A percentile compares a stretch with the other conserved stretches of the same genome.
These are phyloP conservation scores for Pocota personata DNA, from an alignment of 2,888 invertebrate genomes.

Conservation along the genomic window DNA sequence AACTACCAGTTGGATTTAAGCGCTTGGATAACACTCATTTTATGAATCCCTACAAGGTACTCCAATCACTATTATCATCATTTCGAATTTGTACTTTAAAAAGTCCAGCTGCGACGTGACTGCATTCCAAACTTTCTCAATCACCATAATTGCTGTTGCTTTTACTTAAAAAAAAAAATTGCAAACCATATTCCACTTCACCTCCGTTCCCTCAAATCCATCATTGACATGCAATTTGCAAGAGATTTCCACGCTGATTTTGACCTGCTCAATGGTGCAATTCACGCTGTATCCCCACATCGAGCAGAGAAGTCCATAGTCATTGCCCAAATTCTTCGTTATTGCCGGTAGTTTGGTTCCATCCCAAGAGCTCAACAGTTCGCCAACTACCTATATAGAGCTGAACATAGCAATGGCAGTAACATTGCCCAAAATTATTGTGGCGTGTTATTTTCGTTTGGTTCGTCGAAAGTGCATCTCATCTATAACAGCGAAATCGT, in stretches of 20 bases:
- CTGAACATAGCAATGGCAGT: constrained; percentile 21
- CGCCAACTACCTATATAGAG: constrained; percentile 2
- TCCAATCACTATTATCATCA: too few species aligned
- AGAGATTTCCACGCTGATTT: constrained; percentile 38
- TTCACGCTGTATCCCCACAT: constrained; percentile 18
- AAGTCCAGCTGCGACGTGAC: background rate
- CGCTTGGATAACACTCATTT: too few species aligned
- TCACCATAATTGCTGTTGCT: background rate
- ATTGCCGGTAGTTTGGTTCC: background rate
- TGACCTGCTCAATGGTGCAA: constrained; percentile 38
- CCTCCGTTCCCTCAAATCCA: background rate
- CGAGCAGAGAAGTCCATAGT: background rate
- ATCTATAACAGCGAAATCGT: constrained; percentile 71
- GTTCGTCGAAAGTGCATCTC: constrained; percentile 69
- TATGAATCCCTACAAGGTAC: too few species aligned
- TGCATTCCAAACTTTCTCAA: background rate
- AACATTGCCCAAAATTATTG: constrained; percentile 56
- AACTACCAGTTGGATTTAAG: too few species aligned
- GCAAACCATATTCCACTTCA: constrained; percentile 2
- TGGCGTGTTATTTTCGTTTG: constrained; percentile 54
- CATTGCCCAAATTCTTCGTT: constrained; percentile 20
- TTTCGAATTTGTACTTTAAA: background rate
- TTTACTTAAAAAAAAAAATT: background rate
- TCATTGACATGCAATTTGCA: constrained; percentile 10
- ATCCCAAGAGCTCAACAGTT: background rate